These are phyloP conservation scores for Candoia aspera DNA, from an alignment of 2,113 vertebrate genomes.

Conservation along the genomic window DNA sequence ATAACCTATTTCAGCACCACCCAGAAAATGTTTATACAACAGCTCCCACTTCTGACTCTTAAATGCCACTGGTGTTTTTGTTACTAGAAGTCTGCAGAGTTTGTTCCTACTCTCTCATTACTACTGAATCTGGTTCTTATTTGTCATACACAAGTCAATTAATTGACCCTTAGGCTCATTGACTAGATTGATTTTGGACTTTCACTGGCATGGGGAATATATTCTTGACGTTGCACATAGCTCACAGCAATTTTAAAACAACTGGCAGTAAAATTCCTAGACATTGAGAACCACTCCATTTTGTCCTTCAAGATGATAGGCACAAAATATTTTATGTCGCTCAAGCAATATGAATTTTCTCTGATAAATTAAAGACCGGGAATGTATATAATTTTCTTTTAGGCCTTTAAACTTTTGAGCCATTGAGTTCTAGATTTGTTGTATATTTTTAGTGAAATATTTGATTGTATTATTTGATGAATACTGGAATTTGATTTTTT, in stretches of 20 bases:
- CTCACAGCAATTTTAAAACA: neutral
- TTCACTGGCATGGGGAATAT: neutral
- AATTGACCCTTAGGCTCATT: neutral
- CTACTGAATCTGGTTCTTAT: neutral
- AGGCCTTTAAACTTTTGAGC: neutral
- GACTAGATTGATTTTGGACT: slow-evolving; percentile 1
- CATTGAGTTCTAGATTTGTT: neutral
- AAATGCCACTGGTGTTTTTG: neutral
- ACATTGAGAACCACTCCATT: neutral
- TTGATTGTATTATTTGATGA: neutral
- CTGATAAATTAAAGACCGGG: slow-evolving; percentile 5
- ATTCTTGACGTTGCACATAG: neutral
- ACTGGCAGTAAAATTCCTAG: neutral
- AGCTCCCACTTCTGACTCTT: neutral
- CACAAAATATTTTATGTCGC: neutral
- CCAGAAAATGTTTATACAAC: neutral
- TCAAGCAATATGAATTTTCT: slow-evolving; percentile 8
- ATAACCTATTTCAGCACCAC: neutral
- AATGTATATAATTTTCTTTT: neutral
- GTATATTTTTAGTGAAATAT: neutral
- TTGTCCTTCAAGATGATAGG: neutral
- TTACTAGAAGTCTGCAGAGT: neutral
- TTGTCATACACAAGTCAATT: neutral
- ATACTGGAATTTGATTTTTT: neutral
- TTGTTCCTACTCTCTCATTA: slow-evolving; percentile 17